These are phyloP conservation scores for Zele albiditarsus DNA, from an alignment of 2,888 invertebrate genomes.

Conservation along the genomic window DNA sequence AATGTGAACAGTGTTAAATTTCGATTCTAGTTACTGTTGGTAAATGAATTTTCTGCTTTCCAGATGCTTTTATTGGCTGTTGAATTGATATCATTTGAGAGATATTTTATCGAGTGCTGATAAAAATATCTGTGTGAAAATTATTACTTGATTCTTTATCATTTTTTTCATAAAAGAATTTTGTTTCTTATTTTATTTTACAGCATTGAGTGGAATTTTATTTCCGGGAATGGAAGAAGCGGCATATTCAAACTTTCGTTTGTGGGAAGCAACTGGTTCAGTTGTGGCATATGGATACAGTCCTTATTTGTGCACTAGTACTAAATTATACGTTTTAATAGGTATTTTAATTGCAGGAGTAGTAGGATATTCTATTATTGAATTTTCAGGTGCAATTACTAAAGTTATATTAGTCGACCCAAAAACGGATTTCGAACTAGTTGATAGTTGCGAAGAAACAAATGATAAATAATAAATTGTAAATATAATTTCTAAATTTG, in stretches of 20 bases:
- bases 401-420: constrained; percentile 44
- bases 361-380: constrained; percentile 82
- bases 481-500: constrained; percentile 50
- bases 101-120: background rate
- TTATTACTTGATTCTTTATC: background rate
- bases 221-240: constrained; percentile 91
- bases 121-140: background rate
- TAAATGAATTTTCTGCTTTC: background rate
- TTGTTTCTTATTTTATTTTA: background rate
- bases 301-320: constrained; percentile 82
- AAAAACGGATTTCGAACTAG: constrained; percentile 67
- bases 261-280: constrained; percentile 94
- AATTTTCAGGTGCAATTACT: constrained; percentile 66
- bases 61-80: background rate
- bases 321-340: constrained; percentile 82
- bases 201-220: constrained; percentile 88
- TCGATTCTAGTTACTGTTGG: background rate
- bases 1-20: background rate
- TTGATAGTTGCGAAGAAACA: constrained; percentile 53
- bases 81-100: background rate
- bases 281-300: constrained; percentile 89
- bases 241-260: constrained; percentile 92
- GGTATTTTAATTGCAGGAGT: constrained; percentile 82
- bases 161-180: too few relatives aligned
- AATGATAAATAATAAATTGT: constrained; percentile 9